Percentiles rank a stretch among this genome's conserved stretches.
These are phyloP conservation scores for Brevimyrus niger DNA, from an alignment of 2,113 vertebrate genomes.

Conservation along the genomic window DNA sequence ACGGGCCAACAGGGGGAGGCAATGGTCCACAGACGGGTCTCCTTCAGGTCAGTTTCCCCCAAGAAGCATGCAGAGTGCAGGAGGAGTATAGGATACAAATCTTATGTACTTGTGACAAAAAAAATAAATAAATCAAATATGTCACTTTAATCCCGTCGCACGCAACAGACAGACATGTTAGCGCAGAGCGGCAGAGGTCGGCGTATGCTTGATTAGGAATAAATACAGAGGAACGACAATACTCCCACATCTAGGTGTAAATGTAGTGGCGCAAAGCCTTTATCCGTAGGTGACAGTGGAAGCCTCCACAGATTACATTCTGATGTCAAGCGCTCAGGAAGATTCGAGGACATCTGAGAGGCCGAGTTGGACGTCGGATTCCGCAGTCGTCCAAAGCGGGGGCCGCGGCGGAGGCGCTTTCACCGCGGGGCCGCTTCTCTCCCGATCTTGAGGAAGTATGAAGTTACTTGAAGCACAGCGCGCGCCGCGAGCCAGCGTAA, in stretches of 20 bases:
- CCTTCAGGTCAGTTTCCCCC: background rate
- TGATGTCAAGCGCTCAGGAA: background rate
- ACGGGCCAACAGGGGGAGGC: constrained; percentile 57
- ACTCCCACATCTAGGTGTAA: background rate
- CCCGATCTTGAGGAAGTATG: background rate
- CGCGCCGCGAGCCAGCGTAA: background rate
- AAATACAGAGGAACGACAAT: background rate
- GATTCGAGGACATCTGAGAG: background rate
- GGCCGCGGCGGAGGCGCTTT: background rate
- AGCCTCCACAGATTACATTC: background rate
- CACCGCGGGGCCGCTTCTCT: background rate
- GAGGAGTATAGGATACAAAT: background rate
- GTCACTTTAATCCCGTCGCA: background rate
- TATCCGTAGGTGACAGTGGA: background rate
- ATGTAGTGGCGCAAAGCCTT: background rate
- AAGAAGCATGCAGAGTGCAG: background rate
- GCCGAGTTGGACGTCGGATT: background rate
- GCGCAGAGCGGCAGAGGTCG: background rate
- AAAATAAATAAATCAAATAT: background rate
- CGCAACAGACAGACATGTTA: background rate
- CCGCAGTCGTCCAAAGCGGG: background rate
- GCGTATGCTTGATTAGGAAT: background rate
- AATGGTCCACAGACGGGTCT: constrained; percentile 43
- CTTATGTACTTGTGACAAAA: background rate
- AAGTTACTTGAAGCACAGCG: background rate